phyloP scores from a whole-genome alignment of 2,797 vertebrate species.

The Arrhamphus sclerolepis region DNA sequence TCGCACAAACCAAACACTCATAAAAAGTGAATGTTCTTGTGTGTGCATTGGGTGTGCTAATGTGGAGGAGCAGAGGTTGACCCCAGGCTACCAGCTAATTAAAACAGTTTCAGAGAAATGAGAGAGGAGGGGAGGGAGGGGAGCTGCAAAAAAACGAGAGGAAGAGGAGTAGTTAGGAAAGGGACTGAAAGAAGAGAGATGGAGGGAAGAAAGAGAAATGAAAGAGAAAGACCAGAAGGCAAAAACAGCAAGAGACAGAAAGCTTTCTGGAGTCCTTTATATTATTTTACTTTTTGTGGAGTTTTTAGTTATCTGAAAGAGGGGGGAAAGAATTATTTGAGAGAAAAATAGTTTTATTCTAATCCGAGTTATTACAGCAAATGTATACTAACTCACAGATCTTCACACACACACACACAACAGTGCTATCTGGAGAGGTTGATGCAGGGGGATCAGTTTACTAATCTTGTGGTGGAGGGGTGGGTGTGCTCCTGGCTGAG shows the following conservation, averaged over 20 bases:
- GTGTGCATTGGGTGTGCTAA: constrained; percentile 25
- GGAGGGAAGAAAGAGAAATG: constrained; percentile 5
- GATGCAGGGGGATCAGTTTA: too few species aligned
- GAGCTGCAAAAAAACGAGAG: constrained; percentile 41
- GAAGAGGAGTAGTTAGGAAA: constrained; percentile 35
- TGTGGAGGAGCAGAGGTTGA: constrained; percentile 72
- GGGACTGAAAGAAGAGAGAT: constrained; percentile 34
- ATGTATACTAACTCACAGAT: too few species aligned
- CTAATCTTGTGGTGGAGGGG: too few species aligned
- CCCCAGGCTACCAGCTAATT: constrained; percentile 76
- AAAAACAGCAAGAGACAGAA: constrained; percentile 18
- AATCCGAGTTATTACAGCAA: too few species aligned
- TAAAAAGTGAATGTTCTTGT: constrained; percentile 5
- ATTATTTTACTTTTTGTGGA: constrained; percentile 8
- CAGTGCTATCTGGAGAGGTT: too few species aligned
- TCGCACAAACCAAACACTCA: constrained; percentile 4
- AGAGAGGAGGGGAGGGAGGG: constrained; percentile 43
- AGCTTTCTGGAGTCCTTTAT: constrained; percentile 14
- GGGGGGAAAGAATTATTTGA: neutral
- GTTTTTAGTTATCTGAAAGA: neutral
- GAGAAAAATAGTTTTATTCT: too few species aligned
- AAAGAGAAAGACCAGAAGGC: constrained; percentile 45
- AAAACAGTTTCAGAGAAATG: constrained; percentile 70
- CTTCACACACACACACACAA: too few species aligned
- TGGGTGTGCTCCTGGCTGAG: too few species aligned